A percentile compares a stretch with the other conserved stretches of the same genome.
phyloP scores from a whole-genome alignment of 2,797 vertebrate species.

The Paramormyrops hopkinsi region DNA sequence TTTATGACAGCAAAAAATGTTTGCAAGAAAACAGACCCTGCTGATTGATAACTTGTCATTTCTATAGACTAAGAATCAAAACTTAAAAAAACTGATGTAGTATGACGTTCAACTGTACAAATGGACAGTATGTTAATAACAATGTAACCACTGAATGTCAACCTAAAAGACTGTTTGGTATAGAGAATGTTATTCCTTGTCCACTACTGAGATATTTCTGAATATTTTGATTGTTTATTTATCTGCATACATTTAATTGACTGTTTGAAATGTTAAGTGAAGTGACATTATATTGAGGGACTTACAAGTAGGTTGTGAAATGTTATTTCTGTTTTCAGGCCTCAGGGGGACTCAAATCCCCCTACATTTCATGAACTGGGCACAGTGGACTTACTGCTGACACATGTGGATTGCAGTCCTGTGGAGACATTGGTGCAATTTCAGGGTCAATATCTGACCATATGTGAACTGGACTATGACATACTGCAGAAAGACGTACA shows the following conservation, averaged over 20 bases:
- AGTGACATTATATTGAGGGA: not conserved
- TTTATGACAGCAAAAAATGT: not conserved
- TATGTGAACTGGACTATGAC: slow-evolving; percentile 80
- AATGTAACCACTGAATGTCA: not conserved
- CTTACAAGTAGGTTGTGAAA: not conserved
- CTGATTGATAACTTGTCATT: not conserved
- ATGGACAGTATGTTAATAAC: not conserved
- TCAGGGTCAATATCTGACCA: slow-evolving; percentile 64
- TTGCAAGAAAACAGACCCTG: not conserved
- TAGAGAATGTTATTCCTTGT: not conserved
- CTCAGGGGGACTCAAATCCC: slow-evolving; percentile 47
- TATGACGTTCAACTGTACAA: not conserved
- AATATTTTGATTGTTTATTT: not conserved
- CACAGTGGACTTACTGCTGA: slow-evolving; percentile 73
- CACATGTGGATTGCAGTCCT: slow-evolving; percentile 65
- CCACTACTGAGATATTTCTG: not conserved
- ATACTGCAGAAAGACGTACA: slow-evolving; percentile 81
- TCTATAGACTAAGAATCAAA: not conserved
- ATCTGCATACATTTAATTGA: not conserved
- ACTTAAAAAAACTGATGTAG: not conserved
- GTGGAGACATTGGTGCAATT: slow-evolving; percentile 74
- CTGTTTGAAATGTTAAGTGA: not conserved
- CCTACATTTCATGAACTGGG: slow-evolving; percentile 42
- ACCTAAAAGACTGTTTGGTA: not conserved
- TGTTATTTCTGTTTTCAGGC: slow-evolving; percentile 45